These are phyloP conservation scores for Zaprionus tsacasi DNA, from an alignment of 1,140 invertebrate genomes.

Conservation along the genomic window DNA sequence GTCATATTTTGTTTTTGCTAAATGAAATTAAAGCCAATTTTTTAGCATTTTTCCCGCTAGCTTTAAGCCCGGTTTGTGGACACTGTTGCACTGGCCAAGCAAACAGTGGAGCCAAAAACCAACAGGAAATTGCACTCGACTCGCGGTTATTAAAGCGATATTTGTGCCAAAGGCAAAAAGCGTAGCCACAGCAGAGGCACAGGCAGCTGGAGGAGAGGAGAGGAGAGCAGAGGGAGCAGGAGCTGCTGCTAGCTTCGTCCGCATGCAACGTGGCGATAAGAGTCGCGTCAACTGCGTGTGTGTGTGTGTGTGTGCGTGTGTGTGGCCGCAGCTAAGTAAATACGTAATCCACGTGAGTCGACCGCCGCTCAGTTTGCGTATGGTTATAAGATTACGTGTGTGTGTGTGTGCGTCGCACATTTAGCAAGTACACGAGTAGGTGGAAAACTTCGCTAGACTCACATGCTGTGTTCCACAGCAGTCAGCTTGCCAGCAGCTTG, in stretches of 20 bases:
- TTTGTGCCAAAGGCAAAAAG: constrained; percentile 63
- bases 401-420: neutral
- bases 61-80: constrained; percentile 32
- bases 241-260: constrained; percentile 20
- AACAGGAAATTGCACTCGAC: constrained; percentile 59
- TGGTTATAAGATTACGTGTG: constrained; percentile 14
- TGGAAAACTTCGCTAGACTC: constrained; percentile 5
- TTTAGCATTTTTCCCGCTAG: constrained; percentile 6
- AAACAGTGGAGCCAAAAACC: constrained; percentile 66
- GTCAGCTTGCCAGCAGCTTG: neutral
- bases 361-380: constrained; percentile 4
- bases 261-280: constrained; percentile 58
- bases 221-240: neutral
- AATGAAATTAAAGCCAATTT: constrained; percentile 7
- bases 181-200: constrained; percentile 11
- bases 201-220: neutral
- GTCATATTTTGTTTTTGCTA: neutral
- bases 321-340: constrained; percentile 57
- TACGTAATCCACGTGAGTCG: constrained; percentile 69
- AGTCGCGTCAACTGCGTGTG: constrained; percentile 35
- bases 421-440: neutral
- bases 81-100: constrained; percentile 28
- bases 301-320: constrained; percentile 11
- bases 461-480: neutral
- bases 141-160: constrained; percentile 73